These are phyloP conservation scores for Hirundichthys speculiger DNA, from an alignment of 2,113 vertebrate species.

Conservation along the genomic window DNA sequence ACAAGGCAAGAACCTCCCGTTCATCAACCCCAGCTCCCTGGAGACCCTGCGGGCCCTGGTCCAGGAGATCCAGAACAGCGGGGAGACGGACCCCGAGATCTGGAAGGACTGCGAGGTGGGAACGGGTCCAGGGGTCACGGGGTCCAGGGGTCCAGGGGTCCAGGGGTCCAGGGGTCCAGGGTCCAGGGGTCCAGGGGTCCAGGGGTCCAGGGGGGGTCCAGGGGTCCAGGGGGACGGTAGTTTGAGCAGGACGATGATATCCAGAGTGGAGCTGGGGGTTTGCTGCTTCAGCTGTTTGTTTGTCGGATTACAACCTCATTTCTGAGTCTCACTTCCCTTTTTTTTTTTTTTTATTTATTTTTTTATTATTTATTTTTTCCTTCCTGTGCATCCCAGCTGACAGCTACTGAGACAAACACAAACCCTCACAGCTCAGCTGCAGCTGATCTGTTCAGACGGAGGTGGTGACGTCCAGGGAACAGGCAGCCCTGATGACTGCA, in stretches of 20 bases:
- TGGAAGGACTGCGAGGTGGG: conserved; percentile 92
- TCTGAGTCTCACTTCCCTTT: too few species aligned
- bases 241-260: neutral
- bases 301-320: conserved; percentile 42
- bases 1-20: conserved; percentile 85
- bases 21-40: conserved; percentile 83
- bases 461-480: conserved; percentile 36
- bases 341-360: neutral
- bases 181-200: too few species aligned
- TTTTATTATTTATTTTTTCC: too few species aligned
- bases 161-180: too few species aligned
- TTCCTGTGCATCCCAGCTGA: too few species aligned
- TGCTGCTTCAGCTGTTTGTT: conserved; percentile 27
- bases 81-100: conserved; percentile 83
- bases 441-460: conserved; percentile 59
- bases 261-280: conserved; percentile 11
- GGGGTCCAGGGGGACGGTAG: neutral
- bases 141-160: too few species aligned
- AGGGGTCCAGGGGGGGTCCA: too few species aligned
- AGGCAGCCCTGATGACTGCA: conserved; percentile 30
- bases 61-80: conserved; percentile 86
- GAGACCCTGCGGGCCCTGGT: conserved; percentile 85
- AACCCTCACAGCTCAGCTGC: conserved; percentile 10
- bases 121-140: too few species aligned
- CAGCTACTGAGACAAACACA: neutral